Conservation (phyloP, 2,113 vertebrate species). For the Gadus macrocephalus region DNA sequence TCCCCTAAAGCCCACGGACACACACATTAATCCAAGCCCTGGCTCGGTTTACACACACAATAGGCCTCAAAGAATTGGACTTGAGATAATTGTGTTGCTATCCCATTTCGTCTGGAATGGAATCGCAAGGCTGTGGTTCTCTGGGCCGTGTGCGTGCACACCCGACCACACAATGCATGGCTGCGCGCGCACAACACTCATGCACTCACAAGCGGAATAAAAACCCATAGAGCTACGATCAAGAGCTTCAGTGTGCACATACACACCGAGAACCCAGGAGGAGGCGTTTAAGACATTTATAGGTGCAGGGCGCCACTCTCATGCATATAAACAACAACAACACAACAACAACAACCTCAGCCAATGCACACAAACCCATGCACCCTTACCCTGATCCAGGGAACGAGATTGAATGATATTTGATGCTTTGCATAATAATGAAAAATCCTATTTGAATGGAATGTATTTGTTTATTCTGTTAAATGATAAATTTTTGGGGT, state of each 20-base stretch:
- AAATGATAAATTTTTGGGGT: too few species aligned
- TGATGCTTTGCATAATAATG: too few species aligned
- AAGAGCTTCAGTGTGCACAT: neutral
- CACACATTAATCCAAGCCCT: slow-evolving; percentile 65
- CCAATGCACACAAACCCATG: neutral
- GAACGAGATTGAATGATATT: neutral
- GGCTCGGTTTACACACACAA: slow-evolving; percentile 72
- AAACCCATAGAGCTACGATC: too few species aligned
- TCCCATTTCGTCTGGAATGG: slow-evolving; percentile 75
- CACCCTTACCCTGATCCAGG: too few species aligned
- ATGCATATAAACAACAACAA: neutral
- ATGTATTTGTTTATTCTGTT: too few species aligned
- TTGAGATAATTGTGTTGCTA: slow-evolving; percentile 76
- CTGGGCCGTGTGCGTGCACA: slow-evolving; percentile 1
- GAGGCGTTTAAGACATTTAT: neutral
- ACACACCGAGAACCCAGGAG: too few species aligned
- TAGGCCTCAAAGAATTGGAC: slow-evolving; percentile 70
- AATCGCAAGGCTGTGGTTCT: slow-evolving; percentile 51
- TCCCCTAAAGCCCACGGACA: slow-evolving; percentile 23
- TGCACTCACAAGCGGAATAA: neutral
- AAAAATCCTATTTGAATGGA: too few species aligned
- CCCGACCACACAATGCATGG: slow-evolving; percentile 2
- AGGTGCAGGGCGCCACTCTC: neutral
- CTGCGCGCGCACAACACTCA: slow-evolving; percentile 6
- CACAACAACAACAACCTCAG: neutral